phyloP scores from a whole-genome alignment of 2,797 vertebrate species.

The Anisognathus igniventris region DNA sequence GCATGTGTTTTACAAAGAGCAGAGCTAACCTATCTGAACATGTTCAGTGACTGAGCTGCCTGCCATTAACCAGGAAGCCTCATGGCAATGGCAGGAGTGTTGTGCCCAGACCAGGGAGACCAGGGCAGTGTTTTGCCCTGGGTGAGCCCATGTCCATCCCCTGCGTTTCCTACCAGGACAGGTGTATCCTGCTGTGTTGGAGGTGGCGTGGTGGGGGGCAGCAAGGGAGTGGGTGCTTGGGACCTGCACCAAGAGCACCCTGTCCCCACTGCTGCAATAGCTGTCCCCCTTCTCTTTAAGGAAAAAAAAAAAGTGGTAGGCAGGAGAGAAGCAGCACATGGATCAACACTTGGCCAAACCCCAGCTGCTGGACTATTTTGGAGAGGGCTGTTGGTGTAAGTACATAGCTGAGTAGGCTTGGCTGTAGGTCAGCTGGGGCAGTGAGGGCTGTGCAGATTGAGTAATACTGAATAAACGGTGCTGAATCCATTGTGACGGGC shows the following conservation, averaged over 20 bases:
- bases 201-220: rapidly evolving
- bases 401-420: background rate
- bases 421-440: background rate
- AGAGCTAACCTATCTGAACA: background rate
- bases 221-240: background rate
- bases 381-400: background rate
- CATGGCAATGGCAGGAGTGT: background rate
- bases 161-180: background rate
- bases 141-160: background rate
- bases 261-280: background rate
- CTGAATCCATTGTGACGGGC: background rate
- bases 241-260: background rate
- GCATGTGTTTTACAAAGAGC: background rate
- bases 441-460: background rate
- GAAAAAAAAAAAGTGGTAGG: background rate
- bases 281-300: background rate
- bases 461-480: background rate
- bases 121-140: background rate
- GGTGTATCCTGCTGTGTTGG: rapidly evolving
- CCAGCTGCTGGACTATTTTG: background rate
- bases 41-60: background rate
- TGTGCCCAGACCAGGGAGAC: background rate
- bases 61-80: background rate
- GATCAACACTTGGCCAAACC: background rate
- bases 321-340: background rate